Evolutionary conservation across 2,888 invertebrate genomes (phyloP).

Genomic region (Drosophila tanythrix): DNA sequence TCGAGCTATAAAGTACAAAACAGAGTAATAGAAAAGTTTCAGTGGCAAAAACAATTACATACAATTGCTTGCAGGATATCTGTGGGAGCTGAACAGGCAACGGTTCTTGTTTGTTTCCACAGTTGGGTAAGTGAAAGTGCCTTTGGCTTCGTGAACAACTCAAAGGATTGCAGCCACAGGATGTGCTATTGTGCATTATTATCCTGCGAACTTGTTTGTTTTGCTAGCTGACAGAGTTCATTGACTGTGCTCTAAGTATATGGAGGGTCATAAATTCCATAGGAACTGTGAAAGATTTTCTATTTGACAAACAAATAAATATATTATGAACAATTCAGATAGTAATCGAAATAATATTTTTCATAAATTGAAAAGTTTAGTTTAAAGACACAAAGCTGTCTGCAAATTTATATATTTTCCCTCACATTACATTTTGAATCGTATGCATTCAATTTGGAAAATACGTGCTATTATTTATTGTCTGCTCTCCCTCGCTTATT

Average conservation of each 20-base stretch:
- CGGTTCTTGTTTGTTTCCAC: conserved; percentile 14
- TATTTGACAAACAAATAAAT: neutral
- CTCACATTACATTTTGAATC: neutral
- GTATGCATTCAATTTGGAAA: neutral
- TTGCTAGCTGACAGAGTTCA: conserved; percentile 28
- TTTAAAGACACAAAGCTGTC: neutral
- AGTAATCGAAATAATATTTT: neutral
- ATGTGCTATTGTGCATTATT: conserved; percentile 19
- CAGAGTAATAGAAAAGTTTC: conserved; percentile 20
- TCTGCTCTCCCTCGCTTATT: neutral
- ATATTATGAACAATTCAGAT: neutral
- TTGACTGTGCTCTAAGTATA: conserved; percentile 29
- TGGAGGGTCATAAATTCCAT: neutral
- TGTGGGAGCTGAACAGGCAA: conserved; percentile 13
- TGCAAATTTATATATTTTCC: neutral
- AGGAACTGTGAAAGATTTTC: neutral
- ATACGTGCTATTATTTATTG: conserved; percentile 34
- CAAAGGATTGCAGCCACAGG: conserved; percentile 16
- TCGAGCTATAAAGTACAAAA: conserved; percentile 61
- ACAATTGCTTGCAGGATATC: conserved; percentile 13
- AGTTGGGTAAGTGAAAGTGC: conserved; percentile 44
- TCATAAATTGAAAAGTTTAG: neutral
- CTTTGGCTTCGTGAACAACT: conserved; percentile 23
- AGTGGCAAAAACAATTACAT: conserved; percentile 13
- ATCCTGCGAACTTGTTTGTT: conserved; percentile 15